These are phyloP conservation scores for Meganola albula DNA, from an alignment of 2,888 invertebrate genomes.

Conservation along the genomic window DNA sequence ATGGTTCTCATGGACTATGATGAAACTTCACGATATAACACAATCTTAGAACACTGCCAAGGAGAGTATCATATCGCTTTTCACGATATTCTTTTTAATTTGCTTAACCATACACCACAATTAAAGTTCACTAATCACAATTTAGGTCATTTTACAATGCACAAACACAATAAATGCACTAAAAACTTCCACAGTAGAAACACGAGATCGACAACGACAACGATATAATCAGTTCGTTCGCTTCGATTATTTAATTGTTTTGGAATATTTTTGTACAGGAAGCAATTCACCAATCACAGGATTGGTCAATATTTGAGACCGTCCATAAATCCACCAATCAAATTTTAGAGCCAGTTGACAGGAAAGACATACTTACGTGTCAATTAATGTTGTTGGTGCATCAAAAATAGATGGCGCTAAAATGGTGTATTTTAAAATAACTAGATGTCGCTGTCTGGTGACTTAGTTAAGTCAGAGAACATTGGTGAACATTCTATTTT, in stretches of 20 bases:
- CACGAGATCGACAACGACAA: conserved; percentile 39
- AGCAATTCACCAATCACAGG: no score
- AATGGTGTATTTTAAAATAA: neutral
- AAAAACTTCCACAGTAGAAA: conserved; percentile 66
- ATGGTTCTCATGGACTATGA: conserved; percentile 57
- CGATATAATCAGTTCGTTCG: conserved; percentile 27
- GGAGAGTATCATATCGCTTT: conserved; percentile 75
- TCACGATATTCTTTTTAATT: conserved; percentile 45
- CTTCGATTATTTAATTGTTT: no score
- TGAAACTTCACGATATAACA: conserved; percentile 69
- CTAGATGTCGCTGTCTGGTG: neutral
- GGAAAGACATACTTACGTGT: neutral
- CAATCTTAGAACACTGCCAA: conserved; percentile 79
- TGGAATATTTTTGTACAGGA: no score
- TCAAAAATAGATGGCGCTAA: neutral
- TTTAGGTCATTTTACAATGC: conserved; percentile 70
- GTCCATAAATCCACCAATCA: neutral
- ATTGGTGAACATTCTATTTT: no score
- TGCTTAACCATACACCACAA: conserved; percentile 44
- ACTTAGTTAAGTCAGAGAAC: no score
- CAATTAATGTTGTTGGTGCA: neutral
- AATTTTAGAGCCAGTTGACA: neutral
- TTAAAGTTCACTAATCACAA: conserved; percentile 56
- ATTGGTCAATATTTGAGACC: neutral
- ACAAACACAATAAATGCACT: conserved; percentile 64